Percentiles rank a stretch among this genome's conserved stretches.
Conservation (phyloP, 37 sponge, comb jelly and placozoan species). For the Bolinopsis microptera region DNA sequence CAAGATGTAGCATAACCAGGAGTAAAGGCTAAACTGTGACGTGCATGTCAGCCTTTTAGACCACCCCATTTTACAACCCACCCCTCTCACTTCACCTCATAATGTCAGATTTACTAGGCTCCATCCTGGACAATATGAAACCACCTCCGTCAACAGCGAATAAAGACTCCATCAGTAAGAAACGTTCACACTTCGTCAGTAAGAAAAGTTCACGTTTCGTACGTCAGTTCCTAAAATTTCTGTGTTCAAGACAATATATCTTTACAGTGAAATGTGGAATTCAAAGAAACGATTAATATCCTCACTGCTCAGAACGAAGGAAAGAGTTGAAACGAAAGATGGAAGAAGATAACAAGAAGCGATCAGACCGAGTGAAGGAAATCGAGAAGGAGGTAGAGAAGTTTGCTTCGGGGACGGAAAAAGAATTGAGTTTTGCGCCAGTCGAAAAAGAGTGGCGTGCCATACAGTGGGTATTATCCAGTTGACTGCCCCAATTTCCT, state of each 20-base stretch:
- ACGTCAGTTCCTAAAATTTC: no score
- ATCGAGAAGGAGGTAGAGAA: neutral
- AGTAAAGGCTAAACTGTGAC: neutral
- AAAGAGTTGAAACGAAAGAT: neutral
- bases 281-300: no score
- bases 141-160: neutral
- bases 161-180: neutral
- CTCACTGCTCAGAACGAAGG: neutral
- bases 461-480: constrained; percentile 28
- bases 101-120: constrained; percentile 58
- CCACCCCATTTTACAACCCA: neutral
- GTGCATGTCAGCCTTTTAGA: neutral
- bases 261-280: no score
- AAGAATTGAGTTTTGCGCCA: constrained; percentile 27
- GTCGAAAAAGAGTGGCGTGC: constrained; percentile 11
- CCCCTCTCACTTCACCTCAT: neutral
- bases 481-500: neutral
- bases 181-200: no score
- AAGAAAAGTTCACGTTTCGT: no score
- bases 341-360: neutral
- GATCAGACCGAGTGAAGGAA: neutral
- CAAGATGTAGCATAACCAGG: neutral
- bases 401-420: neutral
- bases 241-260: no score
- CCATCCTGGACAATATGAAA: constrained; percentile 53